A percentile compares a stretch with the other conserved stretches of the same genome.
Conservation (phyloP, 2,888 invertebrate genomes). For the Chymomyza caudatula region DNA sequence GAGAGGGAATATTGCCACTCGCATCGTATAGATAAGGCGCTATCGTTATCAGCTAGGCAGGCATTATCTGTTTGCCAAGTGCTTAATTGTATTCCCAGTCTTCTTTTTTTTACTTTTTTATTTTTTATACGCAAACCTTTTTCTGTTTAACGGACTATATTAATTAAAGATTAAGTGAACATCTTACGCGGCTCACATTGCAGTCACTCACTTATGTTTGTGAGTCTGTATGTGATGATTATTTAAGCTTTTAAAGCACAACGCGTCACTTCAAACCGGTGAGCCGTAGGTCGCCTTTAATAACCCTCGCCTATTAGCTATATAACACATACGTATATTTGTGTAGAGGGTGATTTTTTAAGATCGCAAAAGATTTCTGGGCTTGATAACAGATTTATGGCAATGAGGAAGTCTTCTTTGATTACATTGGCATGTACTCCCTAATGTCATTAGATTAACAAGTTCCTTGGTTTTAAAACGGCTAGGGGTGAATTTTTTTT, state of each 20-base stretch:
- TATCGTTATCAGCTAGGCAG: conserved; percentile 48
- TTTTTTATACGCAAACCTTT: conserved; percentile 52
- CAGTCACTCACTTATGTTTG: neutral
- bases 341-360: neutral
- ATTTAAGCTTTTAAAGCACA: neutral
- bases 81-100: conserved; percentile 38
- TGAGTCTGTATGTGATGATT: neutral
- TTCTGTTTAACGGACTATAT: conserved; percentile 32
- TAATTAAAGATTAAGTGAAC: conserved; percentile 44
- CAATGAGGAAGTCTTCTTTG: no score
- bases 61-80: conserved; percentile 59
- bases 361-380: neutral
- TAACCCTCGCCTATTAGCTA: neutral
- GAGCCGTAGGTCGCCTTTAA: conserved; percentile 9
- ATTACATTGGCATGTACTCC: no score
- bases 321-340: neutral
- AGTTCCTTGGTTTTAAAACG: no score
- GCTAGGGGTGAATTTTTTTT: no score
- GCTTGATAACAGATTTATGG: no score
- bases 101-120: conserved; percentile 16
- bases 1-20: neutral
- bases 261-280: neutral
- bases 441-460: no score
- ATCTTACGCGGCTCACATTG: conserved; percentile 1
- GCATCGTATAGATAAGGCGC: conserved; percentile 46